Base-by-base conservation (phyloP, 2,113 vertebrate species). In the Sinocyclocheilus grahami region DNA sequence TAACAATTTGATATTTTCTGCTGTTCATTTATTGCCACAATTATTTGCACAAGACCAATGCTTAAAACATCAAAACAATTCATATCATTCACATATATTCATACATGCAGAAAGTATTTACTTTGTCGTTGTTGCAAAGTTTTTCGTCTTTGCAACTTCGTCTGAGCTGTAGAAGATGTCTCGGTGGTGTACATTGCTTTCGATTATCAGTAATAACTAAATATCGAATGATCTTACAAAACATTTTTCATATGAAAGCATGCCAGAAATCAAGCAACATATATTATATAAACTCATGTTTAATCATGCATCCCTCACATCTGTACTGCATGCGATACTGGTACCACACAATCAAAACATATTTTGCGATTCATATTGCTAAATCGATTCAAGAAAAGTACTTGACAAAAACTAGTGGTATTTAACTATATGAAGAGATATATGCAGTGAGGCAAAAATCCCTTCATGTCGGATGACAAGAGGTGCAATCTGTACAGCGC, bases 151-250 rank as follows among this genome's bases (percentile, higher is more conserved):
- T 14, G 2, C 39, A 33, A 27, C 37, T 60, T 60, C 12, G 20
- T 63, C 60, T 22, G 18, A 39, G 37, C 69, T 39, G 69, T 10
- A 48, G 81, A 63, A 30, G 80, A 53, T 6, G 51, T 85, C 55
- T 39, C 18, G 71, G 80, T 42, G 37, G 62, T 80, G 74, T 51
- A 81, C 60, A 88, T 81, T 46, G 20, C 27, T 55, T 87, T 63
- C 33, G 55, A 76, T 48, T 22, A 77, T 76, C 46, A 37, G 60
- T 67, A 82, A 69, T 51, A 86, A n/a, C 53, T 79, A 63, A 83
- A 78, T 75, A 53, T 82, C 48, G 48, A 83, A 58, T 18, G 83
- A 67, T 62, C 24, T 83, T 72, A 20, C 7, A 13, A 77, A 51
- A 74, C 46, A 46, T 2, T 85, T 58, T 78, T 67, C 30, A n/a